These are phyloP conservation scores for Pogonocichla stellata DNA, from an alignment of 2,113 vertebrate genomes.

Conservation along the genomic window DNA sequence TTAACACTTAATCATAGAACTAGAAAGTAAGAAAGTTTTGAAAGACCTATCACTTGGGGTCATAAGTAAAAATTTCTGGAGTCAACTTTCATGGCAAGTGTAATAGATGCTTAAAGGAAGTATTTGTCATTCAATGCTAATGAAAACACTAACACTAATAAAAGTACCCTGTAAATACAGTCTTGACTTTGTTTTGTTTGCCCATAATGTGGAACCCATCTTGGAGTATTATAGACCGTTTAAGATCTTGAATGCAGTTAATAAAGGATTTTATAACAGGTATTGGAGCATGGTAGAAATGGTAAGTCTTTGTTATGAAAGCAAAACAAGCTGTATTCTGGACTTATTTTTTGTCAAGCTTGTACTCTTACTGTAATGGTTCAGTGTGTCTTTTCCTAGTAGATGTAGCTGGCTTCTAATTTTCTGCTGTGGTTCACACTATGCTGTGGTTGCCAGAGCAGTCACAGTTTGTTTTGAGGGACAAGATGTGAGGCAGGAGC, in stretches of 20 bases:
- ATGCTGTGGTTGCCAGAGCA: not conserved
- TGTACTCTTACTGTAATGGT: not conserved
- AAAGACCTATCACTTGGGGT: not conserved
- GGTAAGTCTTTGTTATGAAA: not conserved
- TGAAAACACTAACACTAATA: not conserved
- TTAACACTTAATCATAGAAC: not conserved
- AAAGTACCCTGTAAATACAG: not conserved
- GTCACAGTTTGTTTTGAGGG: not conserved
- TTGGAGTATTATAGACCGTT: not conserved
- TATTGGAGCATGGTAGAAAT: not conserved
- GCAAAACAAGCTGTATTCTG: not conserved
- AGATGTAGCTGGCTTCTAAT: not conserved
- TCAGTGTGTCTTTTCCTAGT: not conserved
- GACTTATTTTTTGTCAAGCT: not conserved
- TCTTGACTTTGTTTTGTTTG: not conserved
- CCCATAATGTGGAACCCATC: not conserved
- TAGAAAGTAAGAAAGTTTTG: not conserved
- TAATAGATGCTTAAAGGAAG: not conserved
- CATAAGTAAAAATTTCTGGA: not conserved
- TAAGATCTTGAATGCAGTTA: not conserved
- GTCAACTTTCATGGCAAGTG: not conserved
- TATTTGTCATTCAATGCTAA: not conserved
- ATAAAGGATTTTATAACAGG: not conserved
- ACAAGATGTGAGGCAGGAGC: accelerated
- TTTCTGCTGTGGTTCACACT: not conserved